Percentiles rank a stretch among this genome's conserved stretches.
Conservation (phyloP, 2,797 vertebrate species). For the Jordanella pulchra region DNA sequence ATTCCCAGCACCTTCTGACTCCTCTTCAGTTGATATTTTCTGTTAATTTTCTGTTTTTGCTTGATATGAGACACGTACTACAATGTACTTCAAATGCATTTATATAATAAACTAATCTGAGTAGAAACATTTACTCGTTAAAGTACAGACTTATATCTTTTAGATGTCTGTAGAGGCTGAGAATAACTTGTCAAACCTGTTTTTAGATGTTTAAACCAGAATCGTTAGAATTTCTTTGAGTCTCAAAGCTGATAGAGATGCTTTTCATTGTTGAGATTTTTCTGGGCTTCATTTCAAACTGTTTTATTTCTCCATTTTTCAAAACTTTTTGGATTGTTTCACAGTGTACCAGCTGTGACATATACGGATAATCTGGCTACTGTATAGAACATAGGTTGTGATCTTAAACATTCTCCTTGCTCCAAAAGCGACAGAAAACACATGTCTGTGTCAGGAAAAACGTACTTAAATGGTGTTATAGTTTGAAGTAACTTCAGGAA, state of each 20-base stretch:
- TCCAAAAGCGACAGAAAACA: neutral
- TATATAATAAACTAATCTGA: neutral
- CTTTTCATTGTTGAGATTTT: neutral
- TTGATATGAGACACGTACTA: neutral
- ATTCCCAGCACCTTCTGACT: neutral
- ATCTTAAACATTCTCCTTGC: neutral
- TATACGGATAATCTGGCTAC: neutral
- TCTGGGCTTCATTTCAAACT: neutral
- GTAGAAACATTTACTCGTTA: neutral
- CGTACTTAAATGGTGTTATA: neutral
- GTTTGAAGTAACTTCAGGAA: neutral
- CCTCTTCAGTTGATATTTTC: neutral
- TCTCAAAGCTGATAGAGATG: neutral
- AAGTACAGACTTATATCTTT: neutral
- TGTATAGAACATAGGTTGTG: neutral
- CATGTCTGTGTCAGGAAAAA: too few species aligned
- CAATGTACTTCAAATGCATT: neutral
- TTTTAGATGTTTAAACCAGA: neutral
- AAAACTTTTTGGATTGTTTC: neutral
- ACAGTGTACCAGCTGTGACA: neutral
- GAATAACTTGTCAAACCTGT: neutral
- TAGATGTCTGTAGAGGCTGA: neutral
- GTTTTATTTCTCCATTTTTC: neutral
- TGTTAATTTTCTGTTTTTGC: neutral
- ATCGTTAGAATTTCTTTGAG: neutral